These are phyloP conservation scores for Brachyhypopomus occidentalis DNA, from an alignment of 2,113 vertebrate species.

Conservation along the genomic window DNA sequence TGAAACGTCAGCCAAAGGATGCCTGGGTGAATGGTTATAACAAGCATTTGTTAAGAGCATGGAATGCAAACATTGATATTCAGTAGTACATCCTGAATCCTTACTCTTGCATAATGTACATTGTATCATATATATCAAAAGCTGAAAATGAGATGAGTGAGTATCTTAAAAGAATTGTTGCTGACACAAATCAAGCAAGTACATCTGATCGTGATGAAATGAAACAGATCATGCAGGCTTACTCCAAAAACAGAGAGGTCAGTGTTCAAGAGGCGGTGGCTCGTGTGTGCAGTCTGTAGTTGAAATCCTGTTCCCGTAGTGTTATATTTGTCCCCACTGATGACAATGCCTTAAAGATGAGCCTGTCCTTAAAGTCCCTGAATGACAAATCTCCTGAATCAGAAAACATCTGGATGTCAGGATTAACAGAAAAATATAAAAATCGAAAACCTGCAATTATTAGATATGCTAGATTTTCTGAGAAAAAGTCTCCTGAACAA, in stretches of 20 bases:
- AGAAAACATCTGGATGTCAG: constrained; percentile 44
- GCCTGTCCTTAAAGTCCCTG: neutral
- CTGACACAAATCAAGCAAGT: neutral
- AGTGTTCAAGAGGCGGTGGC: constrained; percentile 43
- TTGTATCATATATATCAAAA: constrained; percentile 40
- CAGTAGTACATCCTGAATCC: constrained; percentile 33
- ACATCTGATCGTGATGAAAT: constrained; percentile 30
- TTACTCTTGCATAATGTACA: constrained; percentile 31
- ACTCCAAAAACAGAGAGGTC: constrained; percentile 32
- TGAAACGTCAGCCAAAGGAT: constrained; percentile 23
- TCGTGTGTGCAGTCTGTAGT: constrained; percentile 22
- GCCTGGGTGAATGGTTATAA: constrained; percentile 28
- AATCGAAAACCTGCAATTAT: constrained; percentile 10
- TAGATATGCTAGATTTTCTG: neutral
- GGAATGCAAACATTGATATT: constrained; percentile 46
- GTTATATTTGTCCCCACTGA: constrained; percentile 20
- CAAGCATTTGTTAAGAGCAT: neutral
- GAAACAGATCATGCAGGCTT: constrained; percentile 38
- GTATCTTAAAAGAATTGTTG: constrained; percentile 6
- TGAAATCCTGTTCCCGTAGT: constrained; percentile 4
- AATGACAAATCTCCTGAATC: constrained; percentile 21
- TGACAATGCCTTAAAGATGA: constrained; percentile 17
- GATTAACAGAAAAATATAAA: constrained; percentile 44
- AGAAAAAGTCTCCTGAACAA: too few relatives aligned
- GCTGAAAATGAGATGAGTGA: constrained; percentile 50